Base-by-base conservation (phyloP, 1,140 invertebrate species). In the Gryon sp. region DNA sequence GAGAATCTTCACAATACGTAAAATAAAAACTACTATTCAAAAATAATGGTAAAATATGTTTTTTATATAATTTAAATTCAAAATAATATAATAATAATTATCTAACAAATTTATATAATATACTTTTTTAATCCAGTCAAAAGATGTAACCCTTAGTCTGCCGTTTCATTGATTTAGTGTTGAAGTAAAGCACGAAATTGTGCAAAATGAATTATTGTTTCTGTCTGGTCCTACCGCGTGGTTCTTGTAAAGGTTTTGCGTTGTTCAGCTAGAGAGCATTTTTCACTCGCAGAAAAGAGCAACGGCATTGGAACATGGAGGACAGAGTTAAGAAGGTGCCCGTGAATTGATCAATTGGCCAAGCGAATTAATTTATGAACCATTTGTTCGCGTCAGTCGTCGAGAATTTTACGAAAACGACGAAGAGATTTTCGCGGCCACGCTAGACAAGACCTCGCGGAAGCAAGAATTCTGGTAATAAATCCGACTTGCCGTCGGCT, bases 281-380 rank as follows among this genome's bases (percentile, higher is more conserved):
- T 76, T 70, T 70, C 55, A 55, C 20, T 48, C 24, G 46, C 40
- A 48, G 20, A 66, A 66, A 69, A 65, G 69, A 40, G 11, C 52
- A 40, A 55, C 53, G 32, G 45, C 45, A 30, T 48, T 14, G 45
- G 26, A 32, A 14, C 32, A 70, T 16, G 19, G 34, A 63, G 36
- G 60, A 66, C 46, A 66, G 72, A 76, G 65, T 76, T 80, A 80
- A 78, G 74, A 75, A 79, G 74, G 77, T 78, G 69, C 46, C 41
- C 38, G 60, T 60, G 59, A 72, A 80, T 78, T 76, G 59, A 77
- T 70, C 74, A 77, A 77, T 77, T 70, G 66, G 59, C 48, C 57
- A 14, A 24, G 52, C 28, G 73, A 73, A 81, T 81, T 81, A 81
- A 81, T 81, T 81, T 79, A 81, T 79, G 70, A 79, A 60, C 77